Percentiles rank a stretch among this genome's conserved stretches.
Evolutionary conservation across 2,888 invertebrate genomes (phyloP).

Genomic region (Nomada ruficornis): DNA sequence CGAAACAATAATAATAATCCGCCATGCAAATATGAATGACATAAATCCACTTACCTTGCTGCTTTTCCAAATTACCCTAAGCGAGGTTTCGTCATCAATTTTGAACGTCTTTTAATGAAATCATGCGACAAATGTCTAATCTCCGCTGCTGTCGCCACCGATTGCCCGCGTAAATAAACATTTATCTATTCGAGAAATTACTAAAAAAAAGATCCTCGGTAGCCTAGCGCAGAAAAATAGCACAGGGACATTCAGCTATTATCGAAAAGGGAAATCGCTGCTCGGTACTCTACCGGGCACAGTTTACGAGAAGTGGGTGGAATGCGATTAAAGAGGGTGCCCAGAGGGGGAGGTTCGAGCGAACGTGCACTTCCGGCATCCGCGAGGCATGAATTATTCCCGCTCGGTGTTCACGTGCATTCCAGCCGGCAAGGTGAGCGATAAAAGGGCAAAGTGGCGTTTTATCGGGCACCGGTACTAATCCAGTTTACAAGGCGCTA

Average conservation of each 20-base stretch:
- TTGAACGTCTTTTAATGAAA: too few relatives aligned
- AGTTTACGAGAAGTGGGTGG: slow-evolving; percentile 1
- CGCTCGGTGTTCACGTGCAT: slow-evolving; percentile 3
- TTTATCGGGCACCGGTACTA: slow-evolving; percentile 39
- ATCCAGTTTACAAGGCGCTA: slow-evolving; percentile 39
- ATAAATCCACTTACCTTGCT: too few relatives aligned
- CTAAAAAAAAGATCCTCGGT: not conserved
- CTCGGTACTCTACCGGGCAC: not conserved
- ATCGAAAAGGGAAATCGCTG: not conserved
- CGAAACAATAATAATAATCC: too few relatives aligned
- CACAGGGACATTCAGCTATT: not conserved
- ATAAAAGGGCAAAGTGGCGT: slow-evolving; percentile 36
- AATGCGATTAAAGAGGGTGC: slow-evolving; percentile 17
- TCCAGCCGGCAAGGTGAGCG: slow-evolving; percentile 13
- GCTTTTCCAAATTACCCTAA: too few relatives aligned
- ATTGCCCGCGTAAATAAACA: too few relatives aligned
- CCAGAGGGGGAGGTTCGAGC: too few relatives aligned
- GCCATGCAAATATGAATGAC: too few relatives aligned
- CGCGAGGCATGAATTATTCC: slow-evolving; percentile 40
- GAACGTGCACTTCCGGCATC: slow-evolving; percentile 31
- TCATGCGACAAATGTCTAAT: too few relatives aligned
- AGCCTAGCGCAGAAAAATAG: not conserved
- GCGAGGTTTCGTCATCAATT: too few relatives aligned
- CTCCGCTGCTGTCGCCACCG: too few relatives aligned
- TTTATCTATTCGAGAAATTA: too few relatives aligned